Evolutionary conservation across 2,888 invertebrate genomes (phyloP).

Genomic region (Agrypnus murinus): DNA sequence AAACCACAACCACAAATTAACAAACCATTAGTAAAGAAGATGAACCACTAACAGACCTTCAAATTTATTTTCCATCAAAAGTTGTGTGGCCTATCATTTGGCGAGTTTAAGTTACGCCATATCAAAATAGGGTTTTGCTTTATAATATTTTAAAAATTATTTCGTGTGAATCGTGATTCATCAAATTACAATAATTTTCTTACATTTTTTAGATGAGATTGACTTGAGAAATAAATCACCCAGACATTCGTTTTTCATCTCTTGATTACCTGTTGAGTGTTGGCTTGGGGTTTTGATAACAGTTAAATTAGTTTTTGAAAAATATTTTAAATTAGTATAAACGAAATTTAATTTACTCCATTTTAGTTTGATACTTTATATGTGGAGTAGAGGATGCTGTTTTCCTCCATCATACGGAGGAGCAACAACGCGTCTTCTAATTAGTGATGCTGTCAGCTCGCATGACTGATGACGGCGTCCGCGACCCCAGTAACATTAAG

Average conservation of each 20-base stretch:
- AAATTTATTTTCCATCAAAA: constrained; percentile 19
- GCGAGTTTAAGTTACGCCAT: too few species aligned
- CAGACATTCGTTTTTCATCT: background rate
- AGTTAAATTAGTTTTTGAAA: background rate
- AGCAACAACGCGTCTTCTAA: constrained; percentile 66
- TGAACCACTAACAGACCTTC: background rate
- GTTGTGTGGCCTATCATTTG: too few species aligned
- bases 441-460: constrained; percentile 69
- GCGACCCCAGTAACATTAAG: constrained; percentile 57
- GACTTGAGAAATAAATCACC: background rate
- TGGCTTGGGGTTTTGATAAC: too few species aligned
- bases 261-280: background rate
- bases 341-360: background rate
- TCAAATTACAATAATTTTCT: background rate
- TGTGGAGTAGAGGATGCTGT: constrained; percentile 18
- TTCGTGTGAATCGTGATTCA: constrained; percentile 4
- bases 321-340: background rate
- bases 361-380: constrained; percentile 15
- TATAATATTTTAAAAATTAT: constrained; percentile 1
- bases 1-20: constrained; percentile 17
- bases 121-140: too few species aligned
- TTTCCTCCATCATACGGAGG: constrained; percentile 44
- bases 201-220: background rate
- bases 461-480: constrained; percentile 67
- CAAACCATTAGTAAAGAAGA: constrained; percentile 4